Conservation (phyloP, 2,113 vertebrate species). For the Ciconia boyciana region DNA sequence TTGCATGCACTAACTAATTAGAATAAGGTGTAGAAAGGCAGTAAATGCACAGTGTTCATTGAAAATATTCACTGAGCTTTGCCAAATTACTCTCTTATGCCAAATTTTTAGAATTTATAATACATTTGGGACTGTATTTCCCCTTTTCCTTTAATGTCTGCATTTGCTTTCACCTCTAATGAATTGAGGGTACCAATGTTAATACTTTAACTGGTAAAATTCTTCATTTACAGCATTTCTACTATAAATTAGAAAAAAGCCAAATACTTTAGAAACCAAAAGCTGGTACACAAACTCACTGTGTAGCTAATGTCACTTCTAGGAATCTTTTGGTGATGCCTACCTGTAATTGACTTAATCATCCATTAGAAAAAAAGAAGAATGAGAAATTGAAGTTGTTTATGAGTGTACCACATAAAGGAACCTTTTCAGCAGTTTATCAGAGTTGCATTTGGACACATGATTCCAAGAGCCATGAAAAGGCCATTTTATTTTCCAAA, state of each 20-base stretch:
- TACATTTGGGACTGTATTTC: not conserved
- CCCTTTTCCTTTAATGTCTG: not conserved
- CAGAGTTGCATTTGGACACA: not conserved
- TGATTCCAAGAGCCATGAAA: not conserved
- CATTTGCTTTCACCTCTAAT: not conserved
- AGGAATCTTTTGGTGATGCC: not conserved
- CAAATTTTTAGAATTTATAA: not conserved
- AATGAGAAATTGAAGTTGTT: not conserved
- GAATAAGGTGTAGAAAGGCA: not conserved
- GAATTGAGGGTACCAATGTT: not conserved
- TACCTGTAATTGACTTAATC: not conserved
- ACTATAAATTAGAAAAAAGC: not conserved
- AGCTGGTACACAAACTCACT: not conserved
- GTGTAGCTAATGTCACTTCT: not conserved
- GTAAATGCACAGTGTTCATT: not conserved
- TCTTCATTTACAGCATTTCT: not conserved
- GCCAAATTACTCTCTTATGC: not conserved
- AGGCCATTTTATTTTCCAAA: not conserved
- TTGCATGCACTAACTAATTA: not conserved
- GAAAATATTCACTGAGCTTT: not conserved
- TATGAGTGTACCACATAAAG: not conserved
- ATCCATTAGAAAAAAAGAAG: not conserved
- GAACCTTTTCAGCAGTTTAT: not conserved
- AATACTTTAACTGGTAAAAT: not conserved
- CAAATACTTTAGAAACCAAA: not conserved